Conservation (phyloP, 2,113 vertebrate genomes). For the Mandrillus leucophaeus region DNA sequence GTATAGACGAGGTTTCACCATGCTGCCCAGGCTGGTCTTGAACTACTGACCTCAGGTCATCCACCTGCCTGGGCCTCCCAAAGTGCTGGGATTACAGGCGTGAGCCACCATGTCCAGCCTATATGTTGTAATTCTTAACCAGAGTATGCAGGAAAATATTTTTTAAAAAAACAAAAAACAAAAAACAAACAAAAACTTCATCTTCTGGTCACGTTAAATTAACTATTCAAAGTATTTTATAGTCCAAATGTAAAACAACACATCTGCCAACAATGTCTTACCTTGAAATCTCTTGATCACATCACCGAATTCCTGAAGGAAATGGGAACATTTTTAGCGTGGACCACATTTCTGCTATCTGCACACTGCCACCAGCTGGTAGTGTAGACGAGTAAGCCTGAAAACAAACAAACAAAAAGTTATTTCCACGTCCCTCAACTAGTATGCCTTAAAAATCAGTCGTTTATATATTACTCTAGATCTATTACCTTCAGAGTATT, state of each 20-base stretch:
- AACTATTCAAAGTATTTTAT: background rate
- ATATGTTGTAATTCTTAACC: background rate
- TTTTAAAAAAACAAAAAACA: no score
- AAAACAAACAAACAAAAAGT: accelerated
- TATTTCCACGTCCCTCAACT: background rate
- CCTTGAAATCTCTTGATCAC: background rate
- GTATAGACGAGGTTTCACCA: no score
- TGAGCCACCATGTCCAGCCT: no score
- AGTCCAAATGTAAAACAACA: background rate
- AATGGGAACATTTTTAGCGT: background rate
- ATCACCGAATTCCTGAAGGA: background rate
- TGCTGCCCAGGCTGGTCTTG: no score
- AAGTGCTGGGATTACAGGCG: no score
- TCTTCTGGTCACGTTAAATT: background rate
- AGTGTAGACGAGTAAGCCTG: accelerated
- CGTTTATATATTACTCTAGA: no score
- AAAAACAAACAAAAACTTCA: background rate
- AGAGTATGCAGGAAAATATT: background rate
- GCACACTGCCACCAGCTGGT: no score
- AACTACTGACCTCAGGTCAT: no score
- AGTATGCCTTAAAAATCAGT: background rate
- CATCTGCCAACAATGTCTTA: background rate
- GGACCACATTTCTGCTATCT: no score
- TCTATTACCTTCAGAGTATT: background rate
- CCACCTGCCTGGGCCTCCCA: no score